Base-by-base conservation (phyloP, 2,797 vertebrate species). In the Brachyrhaphis roseni region DNA sequence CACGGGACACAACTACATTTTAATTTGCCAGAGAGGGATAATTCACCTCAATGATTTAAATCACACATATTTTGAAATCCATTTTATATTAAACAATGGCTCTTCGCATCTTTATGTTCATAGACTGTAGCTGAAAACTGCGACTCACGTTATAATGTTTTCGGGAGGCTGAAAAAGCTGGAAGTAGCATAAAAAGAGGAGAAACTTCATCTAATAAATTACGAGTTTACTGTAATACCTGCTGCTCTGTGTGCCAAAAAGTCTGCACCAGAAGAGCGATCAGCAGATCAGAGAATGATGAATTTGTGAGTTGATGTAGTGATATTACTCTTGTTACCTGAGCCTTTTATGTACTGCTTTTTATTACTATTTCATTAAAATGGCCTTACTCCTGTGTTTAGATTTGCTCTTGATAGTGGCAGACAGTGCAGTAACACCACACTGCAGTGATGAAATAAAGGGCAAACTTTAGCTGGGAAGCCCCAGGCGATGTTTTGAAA, bases 1-100 rank as follows among this genome's bases (percentile, higher is more conserved):
- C 53, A 84, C 77, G 72, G 83, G 80, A 88, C 75, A 73, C 82
- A 88, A 86, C 89, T 85, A 89, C 86, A 93, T 91, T 93, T 94
- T 91, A 91, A 94, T 94, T 93, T 90, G 75, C 82, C 3, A 28
- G 71, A 78, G 81, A 92, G 53, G 70, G 82, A 92, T 83, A 86
- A 91, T 91, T 89, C 85, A 86, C 87, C 85, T 92, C 88, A 86
- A 86, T 79, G 82, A 75, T 90, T 92, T 90, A 86, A 92, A 94
- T 94, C 91, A 91, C 71, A 45, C 76, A 79, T 78, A 83, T 77
- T 46, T 75, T 75, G n/a, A 31, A 43, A 62, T 46, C 80, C 81
- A 75, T 92, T 93, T 82, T 80, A 91, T 91, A 92, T 89, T 72
- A 78, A 90, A 90, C 91, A 92, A 90, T 87, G 82, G 72, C 45